Percentiles rank a stretch among this genome's conserved stretches.
These are phyloP conservation scores for Tribolium freemani DNA, from an alignment of 2,888 invertebrate species.

Conservation along the genomic window DNA sequence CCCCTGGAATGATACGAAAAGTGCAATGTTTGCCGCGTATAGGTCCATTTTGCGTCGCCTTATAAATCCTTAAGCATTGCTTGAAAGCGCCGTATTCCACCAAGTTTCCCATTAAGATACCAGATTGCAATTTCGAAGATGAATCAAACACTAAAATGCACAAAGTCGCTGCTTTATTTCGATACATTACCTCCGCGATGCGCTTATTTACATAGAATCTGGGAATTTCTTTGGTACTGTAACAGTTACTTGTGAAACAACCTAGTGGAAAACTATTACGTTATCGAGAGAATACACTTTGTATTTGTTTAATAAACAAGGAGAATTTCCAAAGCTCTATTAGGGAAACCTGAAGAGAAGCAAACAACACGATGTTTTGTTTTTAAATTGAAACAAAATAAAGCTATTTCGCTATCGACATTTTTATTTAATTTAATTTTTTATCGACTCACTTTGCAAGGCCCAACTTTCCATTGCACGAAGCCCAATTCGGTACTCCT, in stretches of 20 bases:
- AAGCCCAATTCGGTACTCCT: conserved; percentile 57
- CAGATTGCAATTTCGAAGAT: conserved; percentile 68
- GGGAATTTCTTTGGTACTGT: not conserved
- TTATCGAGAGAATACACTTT: not conserved
- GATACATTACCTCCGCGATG: not conserved
- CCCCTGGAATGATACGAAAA: conserved; percentile 51
- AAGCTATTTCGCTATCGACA: conserved; percentile 1
- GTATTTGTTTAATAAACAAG: conserved; percentile 14
- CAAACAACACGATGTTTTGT: conserved; percentile 24
- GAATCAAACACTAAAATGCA: conserved; percentile 68
- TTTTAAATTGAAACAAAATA: conserved; percentile 36
- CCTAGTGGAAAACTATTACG: not conserved
- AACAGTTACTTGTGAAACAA: not conserved
- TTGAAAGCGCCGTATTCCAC: conserved; percentile 68
- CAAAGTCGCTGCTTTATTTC: conserved; percentile 4
- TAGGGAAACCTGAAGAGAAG: not conserved
- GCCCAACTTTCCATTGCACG: conserved; percentile 62
- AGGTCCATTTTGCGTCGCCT: conserved; percentile 52
- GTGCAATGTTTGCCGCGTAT: conserved; percentile 67
- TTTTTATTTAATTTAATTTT: conserved; percentile 10
- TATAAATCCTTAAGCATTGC: conserved; percentile 64
- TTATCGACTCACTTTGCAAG: conserved; percentile 57
- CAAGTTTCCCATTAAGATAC: conserved; percentile 67
- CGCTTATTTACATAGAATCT: not conserved
- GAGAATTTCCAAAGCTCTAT: not conserved